Base-by-base conservation (phyloP, 1,140 invertebrate genomes). In the Dufourea novaeangliae region DNA sequence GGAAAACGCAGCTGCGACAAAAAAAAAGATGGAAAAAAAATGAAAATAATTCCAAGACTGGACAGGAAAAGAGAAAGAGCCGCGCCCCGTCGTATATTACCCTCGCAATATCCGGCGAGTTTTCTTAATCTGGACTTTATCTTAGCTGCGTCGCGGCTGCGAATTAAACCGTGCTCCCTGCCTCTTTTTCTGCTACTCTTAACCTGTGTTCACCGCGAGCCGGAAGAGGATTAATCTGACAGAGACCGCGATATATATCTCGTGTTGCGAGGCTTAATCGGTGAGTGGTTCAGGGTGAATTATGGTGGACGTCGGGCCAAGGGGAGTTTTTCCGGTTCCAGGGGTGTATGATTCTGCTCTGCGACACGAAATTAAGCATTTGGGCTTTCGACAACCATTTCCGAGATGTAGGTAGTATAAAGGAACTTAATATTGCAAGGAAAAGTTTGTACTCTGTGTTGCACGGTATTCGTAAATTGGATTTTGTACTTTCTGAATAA, bases 211-310 rank as follows among this genome's bases (percentile, higher is more conserved):
- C 17, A 20, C 69, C 34, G 25, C 22, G 27, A 29, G 27, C 67
- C 41, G 46, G 71, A 78, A 57, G 44, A 20, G 63, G 68, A 81
- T 83, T 81, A 72, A 62, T 22, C 32, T 37, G 32, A 62, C 59
- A 11, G 57, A 25, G 59, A 34, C n/a, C 20, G n/a, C 32, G 27
- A 10, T 37, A 37, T 37, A 37, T 32, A 37, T 37, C 37, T 61
- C 29, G 20, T 37, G 10, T 20, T 37, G 57, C 8, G 1, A 4
- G 20, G 11, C 32, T 61, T 61, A 61, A 32, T 61, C 32, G 54
- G 27, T n/a, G 52, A 27, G 12, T 14, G 10, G 52, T 2, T 20
- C 20, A 37, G 32, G 0, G 17, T 61, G 29, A 61, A 61, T 61
- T 61, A 61, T 20, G 44, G n/a, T 3, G 7, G 44, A 5, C 50